A percentile compares a stretch with the other conserved stretches of the same genome.
Conservation (phyloP, 2,113 vertebrate species). For the Myiagra hebetior region DNA sequence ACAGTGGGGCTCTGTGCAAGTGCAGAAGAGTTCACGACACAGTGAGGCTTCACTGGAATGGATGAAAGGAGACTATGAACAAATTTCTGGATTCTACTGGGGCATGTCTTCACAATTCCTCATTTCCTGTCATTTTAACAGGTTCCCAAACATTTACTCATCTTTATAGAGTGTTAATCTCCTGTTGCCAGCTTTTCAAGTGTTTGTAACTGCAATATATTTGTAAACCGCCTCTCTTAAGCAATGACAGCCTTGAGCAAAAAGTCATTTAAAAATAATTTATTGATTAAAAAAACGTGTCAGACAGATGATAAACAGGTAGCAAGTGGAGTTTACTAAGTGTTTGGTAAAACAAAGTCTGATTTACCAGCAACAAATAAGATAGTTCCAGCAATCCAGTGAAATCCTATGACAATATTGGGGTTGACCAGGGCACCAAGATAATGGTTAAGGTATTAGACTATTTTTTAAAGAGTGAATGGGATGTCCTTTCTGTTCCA, state of each 20-base stretch:
- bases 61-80: not conserved
- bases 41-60: not conserved
- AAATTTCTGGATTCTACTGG: not conserved
- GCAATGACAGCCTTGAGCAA: not conserved
- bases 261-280: not conserved
- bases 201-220: not conserved
- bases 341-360: not conserved
- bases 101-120: not conserved
- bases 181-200: not conserved
- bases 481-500: not conserved
- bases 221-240: not conserved
- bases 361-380: not conserved
- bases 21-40: not conserved
- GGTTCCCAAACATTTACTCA: not conserved
- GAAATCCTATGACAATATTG: not conserved
- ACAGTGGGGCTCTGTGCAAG: not conserved
- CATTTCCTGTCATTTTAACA: not conserved
- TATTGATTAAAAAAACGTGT: not conserved
- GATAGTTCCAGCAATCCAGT: not conserved
- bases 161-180: not conserved
- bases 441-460: not conserved
- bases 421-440: not conserved
- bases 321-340: not conserved
- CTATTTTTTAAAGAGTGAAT: not conserved
- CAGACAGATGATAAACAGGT: not conserved